Percentiles rank a stretch among this genome's conserved stretches.
Conservation (phyloP, 2,113 vertebrate species). For the Mormyrus lacerda region DNA sequence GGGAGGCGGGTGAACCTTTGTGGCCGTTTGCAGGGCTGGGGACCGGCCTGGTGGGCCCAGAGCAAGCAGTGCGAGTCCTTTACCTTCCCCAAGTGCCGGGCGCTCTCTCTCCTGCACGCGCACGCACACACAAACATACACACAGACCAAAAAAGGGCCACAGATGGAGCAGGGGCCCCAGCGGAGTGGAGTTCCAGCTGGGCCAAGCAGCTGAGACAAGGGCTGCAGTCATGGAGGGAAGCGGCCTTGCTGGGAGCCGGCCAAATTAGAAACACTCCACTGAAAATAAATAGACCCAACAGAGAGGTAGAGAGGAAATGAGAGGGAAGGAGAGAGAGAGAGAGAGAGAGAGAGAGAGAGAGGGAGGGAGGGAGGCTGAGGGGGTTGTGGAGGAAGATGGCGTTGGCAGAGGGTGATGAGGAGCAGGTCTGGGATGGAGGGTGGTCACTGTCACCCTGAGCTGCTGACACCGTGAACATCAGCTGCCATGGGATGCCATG, state of each 20-base stretch:
- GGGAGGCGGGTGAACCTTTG: neutral
- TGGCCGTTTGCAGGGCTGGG: neutral
- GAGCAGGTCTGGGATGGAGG: neutral
- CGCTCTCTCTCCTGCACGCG: neutral
- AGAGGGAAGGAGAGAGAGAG: conserved; percentile 30
- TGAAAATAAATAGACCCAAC: conserved; percentile 65
- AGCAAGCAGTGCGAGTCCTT: neutral
- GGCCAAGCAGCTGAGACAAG: conserved; percentile 68
- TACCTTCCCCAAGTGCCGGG: neutral
- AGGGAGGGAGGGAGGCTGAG: conserved; percentile 18
- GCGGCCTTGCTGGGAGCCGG: conserved; percentile 55
- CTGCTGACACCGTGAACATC: conserved; percentile 39
- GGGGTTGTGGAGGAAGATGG: conserved; percentile 30
- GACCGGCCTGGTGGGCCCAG: neutral
- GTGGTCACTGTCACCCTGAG: neutral
- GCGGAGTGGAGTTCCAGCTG: conserved; percentile 65
- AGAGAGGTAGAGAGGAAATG: conserved; percentile 19
- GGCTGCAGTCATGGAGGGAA: conserved; percentile 62
- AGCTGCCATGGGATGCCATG: conserved; percentile 41
- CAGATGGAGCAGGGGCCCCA: conserved; percentile 64
- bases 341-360: conserved; percentile 34
- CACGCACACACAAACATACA: conserved; percentile 24
- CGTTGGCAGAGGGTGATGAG: conserved; percentile 17
- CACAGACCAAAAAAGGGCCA: conserved; percentile 35
- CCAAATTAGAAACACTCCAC: conserved; percentile 67